Evolutionary conservation across 1,140 invertebrate genomes (phyloP), one percentile per base, ranked within the genome.

Genomic region (Calliopsis andreniformis): DNA sequence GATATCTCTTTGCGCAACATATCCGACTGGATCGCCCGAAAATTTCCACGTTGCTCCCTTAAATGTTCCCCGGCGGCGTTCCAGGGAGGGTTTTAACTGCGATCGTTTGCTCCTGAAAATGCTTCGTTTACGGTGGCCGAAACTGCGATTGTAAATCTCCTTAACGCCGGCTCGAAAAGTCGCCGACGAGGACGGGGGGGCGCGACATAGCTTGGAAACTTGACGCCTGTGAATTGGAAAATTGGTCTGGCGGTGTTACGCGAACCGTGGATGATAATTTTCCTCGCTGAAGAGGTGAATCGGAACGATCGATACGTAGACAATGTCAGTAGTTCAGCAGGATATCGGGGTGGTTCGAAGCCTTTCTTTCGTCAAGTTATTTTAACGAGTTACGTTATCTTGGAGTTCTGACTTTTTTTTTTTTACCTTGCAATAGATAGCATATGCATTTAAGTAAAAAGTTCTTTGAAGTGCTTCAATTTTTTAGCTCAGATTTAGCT

Each of bases 41-140:
- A 78, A 73, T 82, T 78, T 82, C 68, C 43, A 25, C 58, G 63
- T 73, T 72, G 62, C 59, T 61, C 64, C 78, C 78, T 72, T 78
- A 81, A 82, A 82, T 58, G 73, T 62, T 81, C 73, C 61, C 67
- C 75, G 75, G 63, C 80, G 63, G 61, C 76, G 69, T 69, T 83
- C 58, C 79, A 64, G n/a, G 28, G 30, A 43, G 53, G 63, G 61
- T 69, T n/a, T 62, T 73, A 83, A 83, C 67, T 66, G 79, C 68
- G 73, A 82, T 82, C 80, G 80, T 83, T 82, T 73, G 79, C 75
- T 78, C 58, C 68, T 75, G 63, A 83, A 83, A 83, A 82, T 83
- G 77, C 68, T 71, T 83, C 75, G 80, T 82, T 83, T 78, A 81
- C 68, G 63, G 79, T 77, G 39, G 63, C 47, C 79, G 56, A 78